phyloP scores from a whole-genome alignment of 1,140 invertebrate genomes.

The honey bee (Apis mellifera) region DNA sequence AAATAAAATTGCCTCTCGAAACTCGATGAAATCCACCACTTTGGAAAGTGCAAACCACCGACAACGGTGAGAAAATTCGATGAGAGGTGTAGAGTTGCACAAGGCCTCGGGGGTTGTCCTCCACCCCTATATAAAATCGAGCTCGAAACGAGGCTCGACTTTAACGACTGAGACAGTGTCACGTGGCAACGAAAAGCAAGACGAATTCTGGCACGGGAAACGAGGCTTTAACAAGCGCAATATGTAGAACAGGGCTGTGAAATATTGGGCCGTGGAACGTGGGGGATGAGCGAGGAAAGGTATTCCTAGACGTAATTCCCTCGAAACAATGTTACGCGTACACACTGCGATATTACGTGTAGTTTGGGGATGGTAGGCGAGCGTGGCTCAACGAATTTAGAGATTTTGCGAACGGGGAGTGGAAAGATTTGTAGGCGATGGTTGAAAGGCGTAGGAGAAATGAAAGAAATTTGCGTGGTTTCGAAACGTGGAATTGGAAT shows the following conservation, averaged over 20 bases:
- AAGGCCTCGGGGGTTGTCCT: neutral
- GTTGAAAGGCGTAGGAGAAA: too few species aligned
- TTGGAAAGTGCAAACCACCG: neutral
- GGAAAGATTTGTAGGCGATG: neutral
- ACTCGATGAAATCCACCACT: neutral
- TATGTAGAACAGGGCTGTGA: slow-evolving; percentile 15
- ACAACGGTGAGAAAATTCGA: slow-evolving; percentile 34
- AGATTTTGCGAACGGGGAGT: neutral
- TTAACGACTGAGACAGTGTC: slow-evolving; percentile 6
- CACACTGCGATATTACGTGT: neutral
- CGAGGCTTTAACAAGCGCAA: neutral
- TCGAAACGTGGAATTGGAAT: neutral
- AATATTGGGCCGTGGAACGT: slow-evolving; percentile 12
- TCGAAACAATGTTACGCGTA: neutral
- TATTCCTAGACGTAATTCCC: slow-evolving; percentile 15
- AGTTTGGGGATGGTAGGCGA: neutral
- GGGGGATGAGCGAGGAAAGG: neutral
- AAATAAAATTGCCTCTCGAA: too few species aligned
- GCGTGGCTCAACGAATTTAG: neutral
- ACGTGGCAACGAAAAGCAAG: neutral
- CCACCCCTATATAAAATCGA: neutral
- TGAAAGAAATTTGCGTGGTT: too few species aligned
- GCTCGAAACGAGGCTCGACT: neutral
- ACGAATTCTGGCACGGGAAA: neutral
- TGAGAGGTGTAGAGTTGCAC: neutral